Evolutionary conservation across 2,797 vertebrate species (phyloP).

Genomic region (Anniella stebbinsi): DNA sequence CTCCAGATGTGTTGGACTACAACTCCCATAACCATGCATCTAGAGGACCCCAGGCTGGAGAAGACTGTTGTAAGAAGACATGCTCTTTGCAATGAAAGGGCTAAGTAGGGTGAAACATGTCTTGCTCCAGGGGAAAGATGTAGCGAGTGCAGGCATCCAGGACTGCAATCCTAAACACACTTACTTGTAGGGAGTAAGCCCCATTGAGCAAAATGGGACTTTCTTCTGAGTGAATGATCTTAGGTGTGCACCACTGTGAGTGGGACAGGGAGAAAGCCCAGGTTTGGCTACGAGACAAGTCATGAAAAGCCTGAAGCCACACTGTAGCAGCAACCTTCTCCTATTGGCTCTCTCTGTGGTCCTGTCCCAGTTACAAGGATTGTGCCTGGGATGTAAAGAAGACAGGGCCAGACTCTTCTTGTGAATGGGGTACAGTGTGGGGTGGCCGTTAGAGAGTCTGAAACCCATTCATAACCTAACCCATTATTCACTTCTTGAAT

Average conservation of each 20-base stretch:
- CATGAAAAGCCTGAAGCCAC: not conserved
- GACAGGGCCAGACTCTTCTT: not conserved
- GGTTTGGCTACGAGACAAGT: too few relatives aligned
- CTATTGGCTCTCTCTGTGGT: slow-evolving; percentile 1
- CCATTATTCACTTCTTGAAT: not conserved
- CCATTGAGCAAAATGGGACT: not conserved
- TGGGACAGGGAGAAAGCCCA: not conserved
- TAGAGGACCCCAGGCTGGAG: too few relatives aligned
- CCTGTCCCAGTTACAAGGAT: slow-evolving; percentile 17
- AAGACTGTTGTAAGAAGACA: not conserved
- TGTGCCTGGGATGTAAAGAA: not conserved
- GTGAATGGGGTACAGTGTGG: not conserved
- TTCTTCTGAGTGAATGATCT: not conserved
- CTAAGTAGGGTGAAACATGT: not conserved
- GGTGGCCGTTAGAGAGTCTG: not conserved
- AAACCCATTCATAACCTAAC: not conserved
- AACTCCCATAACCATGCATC: too few relatives aligned
- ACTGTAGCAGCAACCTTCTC: not conserved
- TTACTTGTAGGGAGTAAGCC: not conserved
- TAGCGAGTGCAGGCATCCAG: not conserved
- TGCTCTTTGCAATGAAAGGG: not conserved
- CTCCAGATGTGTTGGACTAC: too few relatives aligned
- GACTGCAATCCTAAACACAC: not conserved
- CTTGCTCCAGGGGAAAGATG: not conserved
- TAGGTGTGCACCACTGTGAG: not conserved